These are phyloP conservation scores for Tapera naevia DNA, from an alignment of 2,797 vertebrate genomes.

Conservation along the genomic window DNA sequence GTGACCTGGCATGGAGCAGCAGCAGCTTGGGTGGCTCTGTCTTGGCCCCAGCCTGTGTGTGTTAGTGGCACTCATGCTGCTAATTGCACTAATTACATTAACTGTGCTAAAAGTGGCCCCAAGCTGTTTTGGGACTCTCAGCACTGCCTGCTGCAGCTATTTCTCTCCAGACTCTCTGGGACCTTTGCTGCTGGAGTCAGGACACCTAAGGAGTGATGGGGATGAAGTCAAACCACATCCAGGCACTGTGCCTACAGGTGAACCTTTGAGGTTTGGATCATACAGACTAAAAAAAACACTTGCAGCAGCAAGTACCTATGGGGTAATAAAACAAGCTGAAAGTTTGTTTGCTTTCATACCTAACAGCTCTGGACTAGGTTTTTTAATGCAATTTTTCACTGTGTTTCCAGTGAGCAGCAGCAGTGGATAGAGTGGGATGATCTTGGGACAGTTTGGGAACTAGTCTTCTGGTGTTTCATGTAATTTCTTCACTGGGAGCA, in stretches of 20 bases:
- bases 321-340: neutral
- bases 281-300: neutral
- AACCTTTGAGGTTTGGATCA: neutral
- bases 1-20: neutral
- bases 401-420: neutral
- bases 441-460: neutral
- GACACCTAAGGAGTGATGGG: neutral
- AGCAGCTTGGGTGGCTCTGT: neutral
- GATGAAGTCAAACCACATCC: neutral
- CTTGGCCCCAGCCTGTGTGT: rapidly evolving
- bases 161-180: neutral
- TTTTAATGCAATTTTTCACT: neutral
- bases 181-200: rapidly evolving
- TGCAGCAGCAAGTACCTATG: neutral
- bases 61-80: rapidly evolving
- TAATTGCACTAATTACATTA: neutral
- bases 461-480: neutral
- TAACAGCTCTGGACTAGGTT: neutral
- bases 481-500: neutral
- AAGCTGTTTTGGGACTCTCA: neutral
- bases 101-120: neutral
- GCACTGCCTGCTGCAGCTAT: neutral
- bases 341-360: neutral
- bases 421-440: neutral
- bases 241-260: rapidly evolving